phyloP scores from a whole-genome alignment of 2,888 invertebrate species.

The Brachyopa scutellaris region DNA sequence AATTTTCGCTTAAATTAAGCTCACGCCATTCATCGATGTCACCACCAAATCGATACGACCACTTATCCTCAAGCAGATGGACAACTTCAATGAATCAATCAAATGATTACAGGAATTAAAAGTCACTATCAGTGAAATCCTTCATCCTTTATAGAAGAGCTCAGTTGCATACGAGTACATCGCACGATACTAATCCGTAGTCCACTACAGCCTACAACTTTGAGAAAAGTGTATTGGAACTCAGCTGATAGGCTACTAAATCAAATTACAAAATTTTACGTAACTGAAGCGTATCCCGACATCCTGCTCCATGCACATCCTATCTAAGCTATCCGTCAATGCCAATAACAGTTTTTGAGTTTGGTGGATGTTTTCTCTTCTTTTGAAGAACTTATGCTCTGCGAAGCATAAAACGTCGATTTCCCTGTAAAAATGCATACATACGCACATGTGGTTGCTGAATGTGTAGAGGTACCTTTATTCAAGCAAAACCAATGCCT shows the following conservation, averaged over 20 bases:
- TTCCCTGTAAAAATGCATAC: conserved; percentile 44
- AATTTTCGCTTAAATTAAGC: no score
- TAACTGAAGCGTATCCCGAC: neutral
- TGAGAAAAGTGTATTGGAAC: no score
- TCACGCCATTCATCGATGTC: no score
- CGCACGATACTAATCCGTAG: no score
- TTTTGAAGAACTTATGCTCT: conserved; percentile 37
- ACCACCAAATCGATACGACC: no score
- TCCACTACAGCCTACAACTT: no score
- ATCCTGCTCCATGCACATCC: no score
- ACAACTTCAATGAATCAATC: conserved; percentile 9
- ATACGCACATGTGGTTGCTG: conserved; percentile 6
- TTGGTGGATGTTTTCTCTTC: neutral
- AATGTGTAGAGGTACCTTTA: no score
- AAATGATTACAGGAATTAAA: conserved; percentile 24
- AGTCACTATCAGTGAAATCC: neutral
- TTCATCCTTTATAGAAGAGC: neutral
- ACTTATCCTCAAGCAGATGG: no score
- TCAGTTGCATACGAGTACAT: no score
- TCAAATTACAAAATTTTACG: conserved; percentile 36
- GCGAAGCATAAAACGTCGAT: conserved; percentile 48
- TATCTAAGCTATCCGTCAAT: neutral
- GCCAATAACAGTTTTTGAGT: neutral
- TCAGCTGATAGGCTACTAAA: no score
- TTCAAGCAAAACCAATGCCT: no score